Evolutionary conservation across 2,888 invertebrate genomes (phyloP).

Genomic region (Andrena fulva): DNA sequence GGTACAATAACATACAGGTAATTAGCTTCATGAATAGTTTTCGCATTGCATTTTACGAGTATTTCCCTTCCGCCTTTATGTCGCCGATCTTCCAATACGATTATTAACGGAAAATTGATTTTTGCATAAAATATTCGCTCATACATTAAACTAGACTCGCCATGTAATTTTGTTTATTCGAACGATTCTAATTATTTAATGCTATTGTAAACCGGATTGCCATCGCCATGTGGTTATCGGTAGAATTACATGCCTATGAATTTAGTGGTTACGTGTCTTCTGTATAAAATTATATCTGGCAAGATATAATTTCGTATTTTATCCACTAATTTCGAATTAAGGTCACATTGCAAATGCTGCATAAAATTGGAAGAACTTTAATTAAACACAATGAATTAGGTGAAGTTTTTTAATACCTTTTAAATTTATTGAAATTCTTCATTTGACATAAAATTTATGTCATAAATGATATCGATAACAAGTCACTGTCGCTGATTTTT

Average conservation of each 20-base stretch:
- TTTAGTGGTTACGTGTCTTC: neutral
- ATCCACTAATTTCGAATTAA: no score
- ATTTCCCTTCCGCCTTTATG: no score
- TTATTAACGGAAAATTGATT: neutral
- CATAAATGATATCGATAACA: no score
- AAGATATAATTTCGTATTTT: neutral
- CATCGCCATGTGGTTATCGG: slow-evolving; percentile 8
- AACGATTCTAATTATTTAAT: neutral
- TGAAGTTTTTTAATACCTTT: no score
- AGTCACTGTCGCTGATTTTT: no score
- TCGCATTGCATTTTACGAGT: neutral
- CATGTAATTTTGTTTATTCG: neutral
- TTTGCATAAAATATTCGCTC: neutral
- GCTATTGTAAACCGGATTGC: neutral
- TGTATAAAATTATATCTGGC: neutral
- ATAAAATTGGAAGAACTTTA: no score
- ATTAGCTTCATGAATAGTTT: neutral
- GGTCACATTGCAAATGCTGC: no score
- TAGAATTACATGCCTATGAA: slow-evolving; percentile 8
- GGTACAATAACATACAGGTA: no score
- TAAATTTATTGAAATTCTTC: no score
- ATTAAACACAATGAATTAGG: no score
- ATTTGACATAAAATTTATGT: no score
- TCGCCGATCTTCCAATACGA: neutral
- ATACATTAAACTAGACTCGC: neutral